Evolutionary conservation across 2,888 invertebrate species (phyloP).

Genomic region (Phaedon cochleariae): DNA sequence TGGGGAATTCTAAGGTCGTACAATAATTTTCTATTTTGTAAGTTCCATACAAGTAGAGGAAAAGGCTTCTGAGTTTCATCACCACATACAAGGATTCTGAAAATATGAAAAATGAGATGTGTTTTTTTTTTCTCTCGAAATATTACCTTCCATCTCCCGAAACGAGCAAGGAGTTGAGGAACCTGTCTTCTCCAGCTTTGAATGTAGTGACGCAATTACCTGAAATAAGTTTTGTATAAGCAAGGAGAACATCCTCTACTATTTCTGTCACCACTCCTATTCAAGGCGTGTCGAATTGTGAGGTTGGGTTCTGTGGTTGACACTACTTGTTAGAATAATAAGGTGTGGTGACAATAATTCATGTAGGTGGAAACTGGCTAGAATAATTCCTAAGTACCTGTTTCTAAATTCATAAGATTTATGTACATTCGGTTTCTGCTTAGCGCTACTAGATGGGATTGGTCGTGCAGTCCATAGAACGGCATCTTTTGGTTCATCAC

Average conservation of each 20-base stretch:
- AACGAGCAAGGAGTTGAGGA: constrained; percentile 86
- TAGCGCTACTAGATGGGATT: constrained; percentile 80
- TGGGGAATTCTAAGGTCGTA: constrained; percentile 89
- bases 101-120: constrained; percentile 37
- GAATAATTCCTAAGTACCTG: too few relatives aligned
- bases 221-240: constrained; percentile 48
- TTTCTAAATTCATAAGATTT: constrained; percentile 84
- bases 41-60: constrained; percentile 88
- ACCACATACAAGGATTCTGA: constrained; percentile 84
- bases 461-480: constrained; percentile 84
- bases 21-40: constrained; percentile 82
- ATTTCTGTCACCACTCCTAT: too few relatives aligned
- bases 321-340: too few relatives aligned
- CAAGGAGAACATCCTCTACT: too few relatives aligned
- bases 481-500: constrained; percentile 96
- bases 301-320: too few relatives aligned
- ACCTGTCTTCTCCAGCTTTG: constrained; percentile 90
- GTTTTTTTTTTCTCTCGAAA: not conserved
- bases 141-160: constrained; percentile 84
- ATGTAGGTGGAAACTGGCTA: too few relatives aligned
- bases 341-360: too few relatives aligned
- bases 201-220: constrained; percentile 87
- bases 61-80: constrained; percentile 94
- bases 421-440: constrained; percentile 90
- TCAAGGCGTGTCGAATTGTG: too few relatives aligned